These are phyloP conservation scores for Typhlichthys eigenmanni DNA, from an alignment of 2,797 vertebrate genomes.

Conservation along the genomic window DNA sequence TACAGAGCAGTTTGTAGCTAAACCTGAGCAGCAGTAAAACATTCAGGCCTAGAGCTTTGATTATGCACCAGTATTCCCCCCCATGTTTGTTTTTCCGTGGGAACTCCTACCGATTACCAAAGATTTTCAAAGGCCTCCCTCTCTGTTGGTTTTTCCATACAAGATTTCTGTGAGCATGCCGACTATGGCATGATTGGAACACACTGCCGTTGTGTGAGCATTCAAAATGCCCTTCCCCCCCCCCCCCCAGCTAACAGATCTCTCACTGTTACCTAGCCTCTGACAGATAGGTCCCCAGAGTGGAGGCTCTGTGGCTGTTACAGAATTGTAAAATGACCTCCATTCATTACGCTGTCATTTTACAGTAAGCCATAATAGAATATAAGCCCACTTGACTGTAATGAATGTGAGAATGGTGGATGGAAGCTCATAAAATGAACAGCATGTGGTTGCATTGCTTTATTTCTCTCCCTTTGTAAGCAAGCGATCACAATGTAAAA, in stretches of 20 bases:
- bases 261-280: constrained; percentile 35
- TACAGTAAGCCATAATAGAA: constrained; percentile 53
- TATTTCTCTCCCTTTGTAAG: constrained; percentile 13
- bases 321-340: constrained; percentile 63
- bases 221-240: constrained; percentile 14
- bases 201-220: constrained; percentile 36
- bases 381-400: constrained; percentile 36
- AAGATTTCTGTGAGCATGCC: constrained; percentile 38
- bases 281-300: constrained; percentile 48
- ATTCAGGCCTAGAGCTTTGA: constrained; percentile 3
- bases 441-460: constrained; percentile 6
- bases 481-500: no score
- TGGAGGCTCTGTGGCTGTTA: constrained; percentile 38
- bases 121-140: constrained; percentile 17
- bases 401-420: constrained; percentile 46
- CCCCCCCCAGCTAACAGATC: constrained; percentile 42
- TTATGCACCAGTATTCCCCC: constrained; percentile 9
- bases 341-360: constrained; percentile 61
- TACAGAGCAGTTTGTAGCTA: constrained; percentile 16
- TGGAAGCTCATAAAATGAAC: constrained; percentile 34
- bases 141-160: constrained; percentile 42
- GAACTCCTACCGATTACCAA: constrained; percentile 21
- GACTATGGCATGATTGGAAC: constrained; percentile 29
- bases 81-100: constrained; percentile 42
- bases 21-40: neutral